phyloP scores from a whole-genome alignment of 2,113 vertebrate genomes.

The Pangasianodon gigas region DNA sequence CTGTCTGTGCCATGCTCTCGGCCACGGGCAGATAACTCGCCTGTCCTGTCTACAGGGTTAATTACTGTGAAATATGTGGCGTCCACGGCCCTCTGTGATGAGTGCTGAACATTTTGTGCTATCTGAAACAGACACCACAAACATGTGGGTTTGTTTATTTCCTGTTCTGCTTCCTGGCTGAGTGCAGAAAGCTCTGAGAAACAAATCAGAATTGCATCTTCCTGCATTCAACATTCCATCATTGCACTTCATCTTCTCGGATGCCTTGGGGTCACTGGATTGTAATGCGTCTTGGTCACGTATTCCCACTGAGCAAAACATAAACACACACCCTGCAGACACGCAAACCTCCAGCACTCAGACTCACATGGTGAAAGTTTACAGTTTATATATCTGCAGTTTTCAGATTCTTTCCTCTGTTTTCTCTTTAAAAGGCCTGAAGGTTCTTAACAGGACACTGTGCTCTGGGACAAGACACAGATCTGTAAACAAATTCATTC shows the following conservation, averaged over 20 bases:
- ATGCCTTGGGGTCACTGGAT: background rate
- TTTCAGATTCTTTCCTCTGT: background rate
- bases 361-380: background rate
- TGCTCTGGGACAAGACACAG: background rate
- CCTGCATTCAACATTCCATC: background rate
- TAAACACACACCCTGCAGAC: background rate
- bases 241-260: background rate
- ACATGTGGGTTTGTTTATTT: background rate
- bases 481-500: background rate
- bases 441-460: slow-evolving; percentile 16
- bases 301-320: background rate
- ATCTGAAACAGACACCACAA: background rate
- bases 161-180: background rate
- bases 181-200: background rate
- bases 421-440: slow-evolving; percentile 39
- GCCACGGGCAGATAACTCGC: background rate
- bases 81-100: background rate
- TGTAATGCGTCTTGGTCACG: background rate
- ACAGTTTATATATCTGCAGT: background rate
- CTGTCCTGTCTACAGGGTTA: background rate
- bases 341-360: background rate
- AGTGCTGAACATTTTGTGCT: background rate
- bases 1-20: background rate
- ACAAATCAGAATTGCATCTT: background rate
- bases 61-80: background rate